These are phyloP conservation scores for Tarsius wallacei DNA, from an alignment of 2,797 vertebrate genomes.

Conservation along the genomic window DNA sequence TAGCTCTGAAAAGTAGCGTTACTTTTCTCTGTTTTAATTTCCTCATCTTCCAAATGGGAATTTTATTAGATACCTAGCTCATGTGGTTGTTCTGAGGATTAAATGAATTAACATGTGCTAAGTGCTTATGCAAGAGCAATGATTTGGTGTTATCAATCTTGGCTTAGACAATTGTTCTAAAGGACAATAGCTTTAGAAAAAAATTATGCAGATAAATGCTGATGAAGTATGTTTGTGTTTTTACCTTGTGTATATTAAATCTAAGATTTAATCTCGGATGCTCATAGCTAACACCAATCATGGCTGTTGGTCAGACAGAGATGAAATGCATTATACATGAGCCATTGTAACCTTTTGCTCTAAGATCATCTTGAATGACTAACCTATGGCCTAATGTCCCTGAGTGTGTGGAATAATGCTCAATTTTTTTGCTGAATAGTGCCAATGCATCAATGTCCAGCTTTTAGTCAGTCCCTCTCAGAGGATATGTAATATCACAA, in stretches of 20 bases:
- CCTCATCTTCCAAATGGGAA: not conserved
- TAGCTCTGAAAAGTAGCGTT: not conserved
- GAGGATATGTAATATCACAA: conserved; percentile 26
- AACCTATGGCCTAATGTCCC: not conserved
- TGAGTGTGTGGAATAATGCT: conserved; percentile 13
- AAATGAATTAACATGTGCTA: not conserved
- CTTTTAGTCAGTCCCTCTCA: conserved; percentile 11
- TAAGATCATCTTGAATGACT: not conserved
- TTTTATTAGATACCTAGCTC: not conserved
- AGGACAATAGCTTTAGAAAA: not conserved
- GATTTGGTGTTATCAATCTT: not conserved
- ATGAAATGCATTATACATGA: not conserved
- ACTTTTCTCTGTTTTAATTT: not conserved
- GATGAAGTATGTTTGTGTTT: not conserved
- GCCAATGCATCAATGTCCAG: conserved; percentile 32
- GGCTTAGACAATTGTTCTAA: not conserved
- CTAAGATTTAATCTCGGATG: not conserved
- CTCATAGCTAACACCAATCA: not conserved
- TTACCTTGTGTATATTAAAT: not conserved
- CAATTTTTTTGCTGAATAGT: not conserved
- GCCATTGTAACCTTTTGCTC: not conserved
- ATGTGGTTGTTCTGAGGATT: not conserved
- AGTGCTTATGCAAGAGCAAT: not conserved
- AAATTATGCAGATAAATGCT: not conserved
- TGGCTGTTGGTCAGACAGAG: not conserved